Evolutionary conservation across 2,888 invertebrate species (phyloP), one percentile per base, ranked within the genome.

Genomic region (Psylliodes chrysocephalus): DNA sequence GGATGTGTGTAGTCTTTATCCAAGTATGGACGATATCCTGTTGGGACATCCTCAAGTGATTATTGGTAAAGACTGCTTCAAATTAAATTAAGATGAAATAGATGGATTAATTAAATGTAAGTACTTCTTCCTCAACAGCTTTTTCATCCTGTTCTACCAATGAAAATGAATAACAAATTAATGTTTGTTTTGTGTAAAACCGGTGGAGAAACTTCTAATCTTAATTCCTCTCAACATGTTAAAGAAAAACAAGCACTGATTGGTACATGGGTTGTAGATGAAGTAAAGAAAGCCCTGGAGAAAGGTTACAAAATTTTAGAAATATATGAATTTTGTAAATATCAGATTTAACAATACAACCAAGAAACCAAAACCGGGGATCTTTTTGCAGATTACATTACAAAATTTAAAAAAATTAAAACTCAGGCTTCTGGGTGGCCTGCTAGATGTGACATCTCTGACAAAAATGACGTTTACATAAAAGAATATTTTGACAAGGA

Each of bases 181-280:
- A 72, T 78, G 65, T 82, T 81, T 69, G 64, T 73, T 1, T 62
- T 82, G 2, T 81, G 81, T 71, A 65, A 72, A 7, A 71, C 68
- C 0, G 80, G 80, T 66, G 75, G 69, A 25, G 73, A 79, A 25
- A 66, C 51, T 15, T 38, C 73, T 38, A 63, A 67, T 42, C 67
- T 73, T 35, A 38, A 61, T 1, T 64, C 68, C 0, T 83, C 81
- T 60, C 28, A n/a, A 1, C 79, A 82, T 62, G 66, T 56, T n/a
- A 40, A 55, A 8, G 52, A 62, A 33, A 62, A 66, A 47, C 55
- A 60, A 17, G 8, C 64, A 1, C 12, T 68, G 8, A 47, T n/a
- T 3, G 61, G 59, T 3, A 64, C 64, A 0, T 63, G 66, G 55
- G 61, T 67, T 1, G 14, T 38, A 6, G 76, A 75, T 12, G 81